Evolutionary conservation across 2,113 vertebrate genomes (phyloP).

Genomic region (Macaca nemestrina): DNA sequence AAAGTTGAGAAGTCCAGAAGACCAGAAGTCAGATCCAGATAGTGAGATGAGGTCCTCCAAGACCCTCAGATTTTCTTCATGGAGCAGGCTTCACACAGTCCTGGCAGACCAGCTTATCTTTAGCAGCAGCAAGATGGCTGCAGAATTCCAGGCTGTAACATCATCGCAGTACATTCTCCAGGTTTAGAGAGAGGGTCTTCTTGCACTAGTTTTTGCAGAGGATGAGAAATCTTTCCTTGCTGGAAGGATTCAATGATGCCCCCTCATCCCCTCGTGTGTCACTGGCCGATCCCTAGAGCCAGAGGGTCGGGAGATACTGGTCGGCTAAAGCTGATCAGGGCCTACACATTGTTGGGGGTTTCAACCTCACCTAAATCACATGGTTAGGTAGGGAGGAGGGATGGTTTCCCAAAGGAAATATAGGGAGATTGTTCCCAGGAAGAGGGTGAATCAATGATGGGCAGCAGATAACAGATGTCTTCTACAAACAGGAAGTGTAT

Average conservation of each 20-base stretch:
- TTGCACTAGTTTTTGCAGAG: not conserved
- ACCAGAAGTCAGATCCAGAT: not conserved
- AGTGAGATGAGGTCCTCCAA: not conserved
- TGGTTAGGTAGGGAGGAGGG: not conserved
- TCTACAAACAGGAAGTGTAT: not conserved
- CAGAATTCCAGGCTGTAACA: not conserved
- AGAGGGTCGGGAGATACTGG: not conserved
- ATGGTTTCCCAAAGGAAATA: constrained; percentile 8
- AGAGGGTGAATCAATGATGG: not conserved
- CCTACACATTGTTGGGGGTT: not conserved
- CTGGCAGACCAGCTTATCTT: not conserved
- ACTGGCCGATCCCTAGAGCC: not conserved
- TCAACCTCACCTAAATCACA: not conserved
- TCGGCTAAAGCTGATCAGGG: not conserved
- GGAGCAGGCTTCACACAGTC: not conserved
- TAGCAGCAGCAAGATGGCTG: not conserved
- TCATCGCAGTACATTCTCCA: not conserved
- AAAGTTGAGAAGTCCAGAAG: not conserved
- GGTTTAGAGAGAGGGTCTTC: not conserved
- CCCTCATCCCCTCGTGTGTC: not conserved
- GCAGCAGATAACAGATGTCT: not conserved
- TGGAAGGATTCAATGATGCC: not conserved
- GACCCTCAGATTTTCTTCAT: not conserved
- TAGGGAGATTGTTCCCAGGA: not conserved
- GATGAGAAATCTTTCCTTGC: not conserved